Evolutionary conservation across 2,113 vertebrate species (phyloP).

Genomic region (Calonectris borealis): DNA sequence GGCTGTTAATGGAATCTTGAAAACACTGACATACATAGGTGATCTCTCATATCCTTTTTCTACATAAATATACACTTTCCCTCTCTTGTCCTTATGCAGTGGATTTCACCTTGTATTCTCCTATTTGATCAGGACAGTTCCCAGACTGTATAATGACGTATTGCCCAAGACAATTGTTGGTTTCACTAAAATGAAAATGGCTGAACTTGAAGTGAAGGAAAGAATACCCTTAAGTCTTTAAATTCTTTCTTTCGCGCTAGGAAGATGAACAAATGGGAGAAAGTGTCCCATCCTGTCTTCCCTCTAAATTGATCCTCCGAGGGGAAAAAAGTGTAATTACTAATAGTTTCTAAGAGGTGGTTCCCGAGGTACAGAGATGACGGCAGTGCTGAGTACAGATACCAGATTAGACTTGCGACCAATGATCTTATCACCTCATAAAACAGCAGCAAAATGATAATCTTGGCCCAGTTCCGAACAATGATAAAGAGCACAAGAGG

Average conservation of each 20-base stretch:
- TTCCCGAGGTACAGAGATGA: too few species aligned
- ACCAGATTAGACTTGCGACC: too few species aligned
- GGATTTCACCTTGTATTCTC: neutral
- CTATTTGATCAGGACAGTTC: neutral
- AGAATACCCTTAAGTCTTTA: neutral
- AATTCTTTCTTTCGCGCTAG: neutral
- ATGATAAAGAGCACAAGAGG: too few species aligned
- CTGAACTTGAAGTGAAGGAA: neutral
- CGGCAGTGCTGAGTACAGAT: too few species aligned
- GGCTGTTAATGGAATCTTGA: neutral
- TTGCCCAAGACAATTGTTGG: neutral
- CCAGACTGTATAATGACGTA: neutral
- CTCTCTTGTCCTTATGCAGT: neutral
- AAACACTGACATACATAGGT: neutral
- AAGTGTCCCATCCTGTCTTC: too few species aligned
- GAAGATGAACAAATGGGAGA: too few species aligned
- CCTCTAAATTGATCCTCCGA: too few species aligned
- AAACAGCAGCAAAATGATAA: too few species aligned
- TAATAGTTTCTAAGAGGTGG: too few species aligned
- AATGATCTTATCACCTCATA: too few species aligned
- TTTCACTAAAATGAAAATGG: neutral
- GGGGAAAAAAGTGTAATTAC: too few species aligned
- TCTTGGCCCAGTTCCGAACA: too few species aligned
- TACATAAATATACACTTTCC: neutral
- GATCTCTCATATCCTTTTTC: neutral